Percentiles rank a stretch among this genome's conserved stretches.
Evolutionary conservation across 64 coral and sea anemone genomes (phyloP).

Genomic region (Astreopora myriophthalma): DNA sequence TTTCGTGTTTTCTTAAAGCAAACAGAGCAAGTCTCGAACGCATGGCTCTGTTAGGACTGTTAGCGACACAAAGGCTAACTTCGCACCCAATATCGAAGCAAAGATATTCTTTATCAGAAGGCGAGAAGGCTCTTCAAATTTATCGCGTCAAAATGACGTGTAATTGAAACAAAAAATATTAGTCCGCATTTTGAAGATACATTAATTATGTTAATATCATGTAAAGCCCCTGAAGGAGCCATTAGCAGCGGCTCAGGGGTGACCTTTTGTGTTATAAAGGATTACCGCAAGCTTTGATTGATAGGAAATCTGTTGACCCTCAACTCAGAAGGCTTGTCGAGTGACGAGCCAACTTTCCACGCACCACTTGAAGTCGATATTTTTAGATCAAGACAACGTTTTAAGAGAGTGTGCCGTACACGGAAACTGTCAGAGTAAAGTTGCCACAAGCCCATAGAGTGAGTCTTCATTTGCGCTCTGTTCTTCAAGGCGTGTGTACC

Average conservation of each 20-base stretch:
- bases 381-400: background rate
- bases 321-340: background rate
- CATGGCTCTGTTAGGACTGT: background rate
- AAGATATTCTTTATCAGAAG: background rate
- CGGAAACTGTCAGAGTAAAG: background rate
- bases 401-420: background rate
- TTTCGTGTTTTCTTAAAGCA: background rate
- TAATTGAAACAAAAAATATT: background rate
- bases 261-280: background rate
- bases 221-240: background rate
- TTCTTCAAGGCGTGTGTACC: background rate
- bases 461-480: too few relatives aligned
- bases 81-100: background rate
- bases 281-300: slow-evolving; percentile 4
- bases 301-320: slow-evolving; percentile 15
- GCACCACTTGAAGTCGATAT: background rate
- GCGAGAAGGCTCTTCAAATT: background rate
- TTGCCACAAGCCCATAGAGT: background rate
- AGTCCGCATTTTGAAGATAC: background rate
- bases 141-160: slow-evolving; percentile 6
- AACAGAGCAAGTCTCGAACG: background rate
- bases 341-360: background rate
- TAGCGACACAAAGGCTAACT: background rate
- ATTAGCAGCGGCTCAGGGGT: background rate
- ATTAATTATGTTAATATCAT: slow-evolving; percentile 17